Percentiles rank a stretch among this genome's conserved stretches.
phyloP scores from a whole-genome alignment of 1,140 invertebrate genomes.

The Glossosoma conforme region DNA sequence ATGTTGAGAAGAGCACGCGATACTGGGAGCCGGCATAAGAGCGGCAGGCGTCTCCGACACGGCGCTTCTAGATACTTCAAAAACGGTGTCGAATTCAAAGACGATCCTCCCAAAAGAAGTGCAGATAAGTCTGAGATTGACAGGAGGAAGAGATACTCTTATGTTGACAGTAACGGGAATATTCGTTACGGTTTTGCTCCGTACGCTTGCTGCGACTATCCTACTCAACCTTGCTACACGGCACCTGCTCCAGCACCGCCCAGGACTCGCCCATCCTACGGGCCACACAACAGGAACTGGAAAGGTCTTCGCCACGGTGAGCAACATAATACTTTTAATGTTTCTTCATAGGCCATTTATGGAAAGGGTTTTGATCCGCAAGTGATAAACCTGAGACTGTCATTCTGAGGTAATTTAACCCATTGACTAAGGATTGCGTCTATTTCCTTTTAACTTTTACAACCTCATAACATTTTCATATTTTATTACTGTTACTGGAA shows the following conservation, averaged over 20 bases:
- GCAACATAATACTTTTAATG: too few species aligned
- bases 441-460: too few species aligned
- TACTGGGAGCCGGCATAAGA: not conserved
- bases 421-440: too few species aligned
- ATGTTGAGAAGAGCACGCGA: not conserved
- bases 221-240: constrained; percentile 11
- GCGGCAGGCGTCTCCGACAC: not conserved
- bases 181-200: constrained; percentile 14
- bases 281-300: constrained; percentile 22
- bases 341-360: too few species aligned
- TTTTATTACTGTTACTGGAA: too few species aligned
- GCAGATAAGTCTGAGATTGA: not conserved
- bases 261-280: constrained; percentile 21
- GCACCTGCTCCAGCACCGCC: not conserved
- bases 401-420: too few species aligned
- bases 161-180: constrained; percentile 15
- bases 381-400: too few species aligned
- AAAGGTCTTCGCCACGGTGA: constrained; percentile 26
- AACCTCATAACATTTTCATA: too few species aligned
- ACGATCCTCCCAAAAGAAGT: not conserved
- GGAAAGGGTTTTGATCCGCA: too few species aligned
- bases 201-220: constrained; percentile 21
- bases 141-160: constrained; percentile 22
- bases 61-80: not conserved
- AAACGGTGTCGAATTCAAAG: not conserved